Percentiles rank a stretch among this genome's conserved stretches.
These are phyloP conservation scores for Gouania willdenowi DNA, from an alignment of 2,797 vertebrate species.

Conservation along the genomic window DNA sequence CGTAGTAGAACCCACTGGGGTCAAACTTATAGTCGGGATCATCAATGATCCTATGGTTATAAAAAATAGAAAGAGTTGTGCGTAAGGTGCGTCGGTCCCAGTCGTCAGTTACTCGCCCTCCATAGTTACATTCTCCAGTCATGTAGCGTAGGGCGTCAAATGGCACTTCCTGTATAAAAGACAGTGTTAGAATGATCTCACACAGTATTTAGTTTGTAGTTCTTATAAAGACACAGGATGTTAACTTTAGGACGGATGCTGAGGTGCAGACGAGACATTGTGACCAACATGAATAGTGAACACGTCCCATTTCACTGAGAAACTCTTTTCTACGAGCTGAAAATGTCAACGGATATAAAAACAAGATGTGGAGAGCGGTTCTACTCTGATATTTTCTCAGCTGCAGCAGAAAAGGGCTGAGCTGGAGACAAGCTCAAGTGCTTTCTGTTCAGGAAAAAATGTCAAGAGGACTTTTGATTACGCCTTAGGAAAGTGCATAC, in stretches of 20 bases:
- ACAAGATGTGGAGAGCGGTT: constrained; percentile 15
- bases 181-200: no score
- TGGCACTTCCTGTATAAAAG: constrained; percentile 78
- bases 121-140: constrained; percentile 87
- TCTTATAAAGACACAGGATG: no score
- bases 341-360: constrained; percentile 68
- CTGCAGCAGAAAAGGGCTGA: constrained; percentile 6
- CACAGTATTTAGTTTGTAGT: no score
- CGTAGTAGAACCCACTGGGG: constrained; percentile 81
- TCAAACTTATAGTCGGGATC: constrained; percentile 80
- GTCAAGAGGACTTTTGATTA: constrained; percentile 67
- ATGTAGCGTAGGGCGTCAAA: constrained; percentile 84
- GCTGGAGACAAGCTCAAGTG: constrained; percentile 14
- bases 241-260: no score
- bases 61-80: constrained; percentile 82
- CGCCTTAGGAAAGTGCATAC: constrained; percentile 47
- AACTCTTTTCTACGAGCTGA: constrained; percentile 36
- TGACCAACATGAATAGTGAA: background rate
- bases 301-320: constrained; percentile 50
- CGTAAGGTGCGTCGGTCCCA: constrained; percentile 84
- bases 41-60: constrained; percentile 62
- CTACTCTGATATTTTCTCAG: constrained; percentile 32
- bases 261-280: background rate
- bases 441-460: constrained; percentile 64
- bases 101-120: constrained; percentile 86